Conservation (phyloP, 2,888 invertebrate genomes). For the Cataglyphis rosenhaueri region DNA sequence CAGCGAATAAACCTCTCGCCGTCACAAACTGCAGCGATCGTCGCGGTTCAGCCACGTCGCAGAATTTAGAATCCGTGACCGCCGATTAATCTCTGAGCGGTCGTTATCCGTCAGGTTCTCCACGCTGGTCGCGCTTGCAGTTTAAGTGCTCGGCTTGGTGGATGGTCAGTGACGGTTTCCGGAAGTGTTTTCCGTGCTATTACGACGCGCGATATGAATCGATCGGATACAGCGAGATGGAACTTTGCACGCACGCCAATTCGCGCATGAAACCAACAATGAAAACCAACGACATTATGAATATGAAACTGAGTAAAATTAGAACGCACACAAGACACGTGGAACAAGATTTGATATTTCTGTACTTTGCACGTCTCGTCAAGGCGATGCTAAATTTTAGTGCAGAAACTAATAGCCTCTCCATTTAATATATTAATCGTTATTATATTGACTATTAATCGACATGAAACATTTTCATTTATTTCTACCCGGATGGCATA, state of each 20-base stretch:
- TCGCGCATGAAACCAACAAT: conserved; percentile 34
- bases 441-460: not conserved
- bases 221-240: conserved; percentile 54
- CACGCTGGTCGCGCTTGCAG: conserved; percentile 74
- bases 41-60: conserved; percentile 72
- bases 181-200: conserved; percentile 73
- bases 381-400: conserved; percentile 17
- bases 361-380: conserved; percentile 3
- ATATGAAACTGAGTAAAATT: conserved; percentile 38
- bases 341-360: conserved; percentile 27
- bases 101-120: conserved; percentile 80
- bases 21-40: conserved; percentile 64
- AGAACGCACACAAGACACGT: not conserved
- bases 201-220: conserved; percentile 71
- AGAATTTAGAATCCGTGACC: conserved; percentile 80
- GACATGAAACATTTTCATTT: not conserved
- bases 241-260: conserved; percentile 47
- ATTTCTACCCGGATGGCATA: no score
- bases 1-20: conserved; percentile 55
- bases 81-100: conserved; percentile 78
- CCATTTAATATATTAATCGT: conserved; percentile 1
- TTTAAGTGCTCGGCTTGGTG: conserved; percentile 75
- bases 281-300: conserved; percentile 42
- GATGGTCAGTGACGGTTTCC: conserved; percentile 72
- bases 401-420: conserved; percentile 1